Base-by-base conservation (phyloP, 1,140 invertebrate species). In the Drosophila paulistorum region DNA sequence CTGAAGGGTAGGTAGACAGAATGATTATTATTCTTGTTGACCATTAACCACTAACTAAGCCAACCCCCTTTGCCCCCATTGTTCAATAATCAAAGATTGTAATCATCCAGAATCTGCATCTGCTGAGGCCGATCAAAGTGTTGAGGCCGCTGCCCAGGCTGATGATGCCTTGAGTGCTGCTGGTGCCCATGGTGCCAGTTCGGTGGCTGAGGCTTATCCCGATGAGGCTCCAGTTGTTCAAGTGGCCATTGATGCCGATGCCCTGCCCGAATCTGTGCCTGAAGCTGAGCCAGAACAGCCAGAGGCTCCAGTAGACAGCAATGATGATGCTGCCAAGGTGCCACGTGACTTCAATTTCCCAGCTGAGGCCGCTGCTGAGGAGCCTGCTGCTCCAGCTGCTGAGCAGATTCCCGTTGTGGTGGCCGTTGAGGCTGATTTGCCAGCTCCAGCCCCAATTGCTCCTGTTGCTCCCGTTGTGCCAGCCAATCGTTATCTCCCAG, bases 181-280 rank as follows among this genome's bases (percentile, higher is more conserved):
- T 58, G 86, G 81, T 23, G 87, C 78, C 41, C 79, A 90, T 59
- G 77, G 83, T 5, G 74, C 84, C 37, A 90, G 72, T 61, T 89
- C 91, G n/a, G 73, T 91, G 54, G 90, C 91, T 37, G 91, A 92
- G 65, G 91, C 91, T 59, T 92, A 84, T 59, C 91, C 91, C 17
- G 90, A 90, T 7, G 76, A 87, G 54, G 79, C 67, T 9, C 87
- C 83, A 0, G 84, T 84, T 5, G 81, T 81, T n/a, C 81, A 81
- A 51, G 74, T 85, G 58, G 73, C 85, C 26, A 65, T 77, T 48
- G 73, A 81, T 48, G 57, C 61, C 58, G 69, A 69, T 67, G 57
- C 42, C 48, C 57, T 54, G 61, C 63, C 60, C 3, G 51, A 59
- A 45, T 14, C 17, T 3, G 81, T 82, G 39, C 11, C 65, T 9